Conservation (phyloP, 2,888 invertebrate genomes). For the Drosophila emarginata region DNA sequence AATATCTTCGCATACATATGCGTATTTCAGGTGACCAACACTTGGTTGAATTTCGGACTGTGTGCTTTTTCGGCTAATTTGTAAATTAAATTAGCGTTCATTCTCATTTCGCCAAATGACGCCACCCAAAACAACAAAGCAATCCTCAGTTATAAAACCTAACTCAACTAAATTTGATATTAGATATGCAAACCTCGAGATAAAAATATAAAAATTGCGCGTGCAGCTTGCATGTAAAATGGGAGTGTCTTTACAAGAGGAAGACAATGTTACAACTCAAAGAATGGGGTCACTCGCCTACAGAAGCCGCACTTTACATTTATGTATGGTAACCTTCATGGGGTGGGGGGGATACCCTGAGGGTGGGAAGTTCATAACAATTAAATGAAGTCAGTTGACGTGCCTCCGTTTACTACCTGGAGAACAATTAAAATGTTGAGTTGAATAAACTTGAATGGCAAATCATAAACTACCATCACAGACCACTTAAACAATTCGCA, state of each 20-base stretch:
- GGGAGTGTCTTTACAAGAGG: conserved; percentile 9
- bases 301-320: conserved; percentile 57
- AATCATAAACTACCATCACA: conserved; percentile 5
- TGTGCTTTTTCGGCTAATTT: conserved; percentile 56
- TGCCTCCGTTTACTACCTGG: conserved; percentile 26
- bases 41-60: conserved; percentile 44
- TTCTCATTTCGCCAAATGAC: conserved; percentile 62
- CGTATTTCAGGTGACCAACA: conserved; percentile 36
- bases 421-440: conserved; percentile 13
- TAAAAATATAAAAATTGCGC: conserved; percentile 32
- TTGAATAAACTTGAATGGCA: conserved; percentile 33
- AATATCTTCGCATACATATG: background rate
- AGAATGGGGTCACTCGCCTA: conserved; percentile 39
- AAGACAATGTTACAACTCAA: conserved; percentile 1
- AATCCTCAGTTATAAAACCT: conserved; percentile 54
- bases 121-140: conserved; percentile 66
- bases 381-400: background rate
- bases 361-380: background rate
- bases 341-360: background rate
- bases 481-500: conserved; percentile 28
- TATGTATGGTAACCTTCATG: conserved; percentile 35
- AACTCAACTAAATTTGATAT: conserved; percentile 57
- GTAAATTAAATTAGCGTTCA: conserved; percentile 75
- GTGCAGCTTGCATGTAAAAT: conserved; percentile 25
- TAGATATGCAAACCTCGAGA: conserved; percentile 45